Conservation (phyloP, 2,797 vertebrate species). For the Crax fasciolata region DNA sequence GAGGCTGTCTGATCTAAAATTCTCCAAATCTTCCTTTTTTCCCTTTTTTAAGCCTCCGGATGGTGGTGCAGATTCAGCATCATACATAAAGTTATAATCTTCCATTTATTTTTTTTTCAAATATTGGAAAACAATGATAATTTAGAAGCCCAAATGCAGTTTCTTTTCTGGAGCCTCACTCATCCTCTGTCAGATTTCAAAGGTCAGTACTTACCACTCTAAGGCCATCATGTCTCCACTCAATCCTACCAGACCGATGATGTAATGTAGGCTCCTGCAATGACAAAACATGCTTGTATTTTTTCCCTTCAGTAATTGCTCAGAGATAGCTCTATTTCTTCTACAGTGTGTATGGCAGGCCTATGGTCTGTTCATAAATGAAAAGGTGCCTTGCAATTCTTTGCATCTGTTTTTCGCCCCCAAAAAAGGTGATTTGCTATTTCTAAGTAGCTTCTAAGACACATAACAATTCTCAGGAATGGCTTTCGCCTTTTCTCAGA, state of each 20-base stretch:
- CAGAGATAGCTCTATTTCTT: not conserved
- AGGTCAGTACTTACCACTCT: not conserved
- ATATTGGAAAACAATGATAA: not conserved
- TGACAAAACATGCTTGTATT: conserved; percentile 12
- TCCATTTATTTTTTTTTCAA: not conserved
- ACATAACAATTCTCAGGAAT: not conserved
- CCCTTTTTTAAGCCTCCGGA: not conserved
- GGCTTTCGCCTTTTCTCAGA: not conserved
- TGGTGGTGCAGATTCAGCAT: not conserved
- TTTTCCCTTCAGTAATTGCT: not conserved
- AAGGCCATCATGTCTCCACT: not conserved
- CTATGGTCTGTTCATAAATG: not conserved
- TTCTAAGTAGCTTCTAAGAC: not conserved
- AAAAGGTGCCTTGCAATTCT: not conserved
- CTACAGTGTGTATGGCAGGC: not conserved
- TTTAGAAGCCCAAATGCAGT: not conserved
- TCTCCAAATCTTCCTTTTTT: not conserved
- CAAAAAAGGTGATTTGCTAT: not conserved
- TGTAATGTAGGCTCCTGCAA: not conserved
- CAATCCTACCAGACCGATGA: not conserved
- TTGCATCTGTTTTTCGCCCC: not conserved
- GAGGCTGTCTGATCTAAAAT: not conserved
- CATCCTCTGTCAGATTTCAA: not conserved
- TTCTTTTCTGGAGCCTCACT: not conserved
- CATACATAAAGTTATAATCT: not conserved